Conservation (phyloP, 2,113 vertebrate species). For the Sigmodon hispidus region DNA sequence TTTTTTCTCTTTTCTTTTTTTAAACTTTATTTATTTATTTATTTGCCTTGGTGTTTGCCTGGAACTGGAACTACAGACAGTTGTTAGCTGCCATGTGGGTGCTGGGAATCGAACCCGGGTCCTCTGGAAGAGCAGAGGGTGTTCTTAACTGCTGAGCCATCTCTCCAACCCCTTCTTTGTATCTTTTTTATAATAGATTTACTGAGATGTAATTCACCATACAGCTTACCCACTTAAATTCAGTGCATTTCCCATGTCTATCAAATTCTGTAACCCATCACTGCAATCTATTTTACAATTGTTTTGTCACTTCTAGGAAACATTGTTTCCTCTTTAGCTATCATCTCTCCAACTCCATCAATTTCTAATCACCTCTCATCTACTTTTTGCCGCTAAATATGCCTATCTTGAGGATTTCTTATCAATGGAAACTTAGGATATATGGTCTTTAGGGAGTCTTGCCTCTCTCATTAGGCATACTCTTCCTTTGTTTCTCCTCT, state of each 20-base stretch:
- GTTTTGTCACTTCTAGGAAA: background rate
- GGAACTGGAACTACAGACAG: too few species aligned
- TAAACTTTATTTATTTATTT: too few species aligned
- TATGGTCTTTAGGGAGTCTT: background rate
- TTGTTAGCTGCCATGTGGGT: too few species aligned
- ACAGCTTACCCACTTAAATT: background rate
- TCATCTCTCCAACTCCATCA: background rate
- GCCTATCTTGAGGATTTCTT: background rate
- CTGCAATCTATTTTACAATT: background rate
- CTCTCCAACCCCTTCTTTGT: too few species aligned
- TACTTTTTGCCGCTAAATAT: background rate
- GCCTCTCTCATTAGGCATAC: background rate
- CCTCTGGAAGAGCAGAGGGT: too few species aligned
- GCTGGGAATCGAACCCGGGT: too few species aligned
- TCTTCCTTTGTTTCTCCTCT: background rate
- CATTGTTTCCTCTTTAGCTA: background rate
- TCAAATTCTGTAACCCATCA: background rate
- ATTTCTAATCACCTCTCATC: background rate
- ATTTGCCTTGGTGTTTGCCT: too few species aligned
- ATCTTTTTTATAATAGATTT: background rate
- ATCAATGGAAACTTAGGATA: background rate
- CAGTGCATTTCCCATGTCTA: background rate
- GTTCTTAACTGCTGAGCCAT: too few species aligned
- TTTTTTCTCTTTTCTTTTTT: too few species aligned
- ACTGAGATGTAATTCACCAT: background rate